Conservation (phyloP, 2,797 vertebrate genomes). For the Netta rufina region DNA sequence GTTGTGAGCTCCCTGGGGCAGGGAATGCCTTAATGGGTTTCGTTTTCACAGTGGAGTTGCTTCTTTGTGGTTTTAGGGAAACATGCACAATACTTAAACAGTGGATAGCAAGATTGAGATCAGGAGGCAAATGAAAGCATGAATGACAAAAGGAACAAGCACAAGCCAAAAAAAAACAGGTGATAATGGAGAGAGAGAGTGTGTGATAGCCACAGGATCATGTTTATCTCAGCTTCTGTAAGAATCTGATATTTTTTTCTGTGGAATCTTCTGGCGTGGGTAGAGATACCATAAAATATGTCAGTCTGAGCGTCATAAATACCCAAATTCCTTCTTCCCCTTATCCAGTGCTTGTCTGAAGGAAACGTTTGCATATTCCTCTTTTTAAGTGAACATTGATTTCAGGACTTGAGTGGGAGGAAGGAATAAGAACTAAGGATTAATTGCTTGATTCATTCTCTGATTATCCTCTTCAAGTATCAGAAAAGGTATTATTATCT, state of each 20-base stretch:
- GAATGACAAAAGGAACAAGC: neutral
- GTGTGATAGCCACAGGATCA: neutral
- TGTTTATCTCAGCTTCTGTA: neutral
- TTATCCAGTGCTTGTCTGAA: neutral
- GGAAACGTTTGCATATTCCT: neutral
- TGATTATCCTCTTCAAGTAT: neutral
- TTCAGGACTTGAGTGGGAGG: conserved; percentile 13
- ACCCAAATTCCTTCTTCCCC: neutral
- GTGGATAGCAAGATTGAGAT: neutral
- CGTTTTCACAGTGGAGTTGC: fast-evolving
- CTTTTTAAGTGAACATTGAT: neutral
- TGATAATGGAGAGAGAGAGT: neutral
- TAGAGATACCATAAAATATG: neutral
- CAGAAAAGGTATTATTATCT: conserved; percentile 37
- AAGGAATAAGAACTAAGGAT: conserved; percentile 2
- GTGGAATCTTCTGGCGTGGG: neutral
- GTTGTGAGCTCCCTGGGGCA: neutral
- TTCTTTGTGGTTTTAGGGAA: conserved; percentile 2
- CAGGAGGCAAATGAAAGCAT: neutral
- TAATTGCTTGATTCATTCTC: conserved; percentile 28
- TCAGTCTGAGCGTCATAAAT: neutral
- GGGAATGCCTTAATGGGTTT: neutral
- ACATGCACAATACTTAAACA: neutral
- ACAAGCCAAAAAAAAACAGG: neutral
- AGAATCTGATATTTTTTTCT: neutral